Evolutionary conservation across 1,140 invertebrate genomes (phyloP).

Genomic region (Drosophila varians): DNA sequence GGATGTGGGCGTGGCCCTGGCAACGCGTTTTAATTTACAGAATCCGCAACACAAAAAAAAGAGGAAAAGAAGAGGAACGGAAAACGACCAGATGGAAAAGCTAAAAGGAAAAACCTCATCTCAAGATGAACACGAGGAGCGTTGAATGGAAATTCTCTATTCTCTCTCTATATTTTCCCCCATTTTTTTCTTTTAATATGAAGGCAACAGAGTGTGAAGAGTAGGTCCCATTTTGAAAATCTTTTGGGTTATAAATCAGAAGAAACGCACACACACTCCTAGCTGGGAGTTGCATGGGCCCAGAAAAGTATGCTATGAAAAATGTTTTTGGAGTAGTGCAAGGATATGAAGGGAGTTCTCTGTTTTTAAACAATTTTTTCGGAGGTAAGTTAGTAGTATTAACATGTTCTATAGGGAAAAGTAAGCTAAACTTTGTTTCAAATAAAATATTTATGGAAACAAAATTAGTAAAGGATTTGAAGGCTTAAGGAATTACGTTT

Average conservation of each 20-base stretch:
- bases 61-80: background rate
- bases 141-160: constrained; percentile 39
- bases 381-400: too few species aligned
- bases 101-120: constrained; percentile 33
- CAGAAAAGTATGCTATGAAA: background rate
- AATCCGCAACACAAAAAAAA: constrained; percentile 19
- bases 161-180: background rate
- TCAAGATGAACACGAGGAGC: constrained; percentile 33
- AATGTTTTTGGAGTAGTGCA: background rate
- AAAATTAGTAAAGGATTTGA: too few species aligned
- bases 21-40: constrained; percentile 47
- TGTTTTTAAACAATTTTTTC: too few species aligned
- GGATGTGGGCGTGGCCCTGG: constrained; percentile 28
- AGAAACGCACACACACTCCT: background rate
- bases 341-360: background rate
- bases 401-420: too few species aligned
- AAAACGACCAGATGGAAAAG: constrained; percentile 7
- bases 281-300: background rate
- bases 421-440: too few species aligned
- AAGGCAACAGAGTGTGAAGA: constrained; percentile 24
- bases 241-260: background rate
- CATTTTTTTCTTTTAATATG: constrained; percentile 11
- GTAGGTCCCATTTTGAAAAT: constrained; percentile 21
- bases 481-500: too few species aligned
- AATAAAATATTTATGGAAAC: too few species aligned